Conservation (phyloP, 2,113 vertebrate species). For the Sialia sialis region DNA sequence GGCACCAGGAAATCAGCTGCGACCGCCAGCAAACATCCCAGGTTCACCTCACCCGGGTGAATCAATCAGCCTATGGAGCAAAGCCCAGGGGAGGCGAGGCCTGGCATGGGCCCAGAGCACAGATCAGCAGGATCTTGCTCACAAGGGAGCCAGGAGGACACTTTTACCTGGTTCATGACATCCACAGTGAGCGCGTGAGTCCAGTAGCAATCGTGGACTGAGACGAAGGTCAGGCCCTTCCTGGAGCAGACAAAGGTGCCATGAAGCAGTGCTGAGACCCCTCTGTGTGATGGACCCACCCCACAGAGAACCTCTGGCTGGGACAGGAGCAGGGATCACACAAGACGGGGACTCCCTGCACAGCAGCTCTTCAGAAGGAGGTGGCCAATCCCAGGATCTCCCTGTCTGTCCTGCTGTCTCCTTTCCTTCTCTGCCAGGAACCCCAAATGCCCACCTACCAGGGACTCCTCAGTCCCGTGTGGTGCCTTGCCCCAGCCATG, state of each 20-base stretch:
- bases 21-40: background rate
- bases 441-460: background rate
- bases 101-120: background rate
- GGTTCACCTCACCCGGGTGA: background rate
- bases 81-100: background rate
- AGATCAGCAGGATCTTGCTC: background rate
- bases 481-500: background rate
- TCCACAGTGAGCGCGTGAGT: constrained; percentile 88
- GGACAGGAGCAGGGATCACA: background rate
- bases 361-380: background rate
- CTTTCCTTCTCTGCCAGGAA: background rate
- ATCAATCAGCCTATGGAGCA: background rate
- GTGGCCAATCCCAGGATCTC: rapidly evolving
- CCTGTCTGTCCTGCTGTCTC: background rate
- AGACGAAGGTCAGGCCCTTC: constrained; percentile 89
- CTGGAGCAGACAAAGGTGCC: constrained; percentile 61
- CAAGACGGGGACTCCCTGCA: background rate
- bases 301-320: rapidly evolving
- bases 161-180: constrained; percentile 89
- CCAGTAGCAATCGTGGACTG: constrained; percentile 97
- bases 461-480: too few species aligned
- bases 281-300: background rate
- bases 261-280: background rate
- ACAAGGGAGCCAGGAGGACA: background rate
- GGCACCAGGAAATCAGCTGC: background rate